phyloP scores from a whole-genome alignment of 2,888 invertebrate genomes.

The Drosophila diplacantha region DNA sequence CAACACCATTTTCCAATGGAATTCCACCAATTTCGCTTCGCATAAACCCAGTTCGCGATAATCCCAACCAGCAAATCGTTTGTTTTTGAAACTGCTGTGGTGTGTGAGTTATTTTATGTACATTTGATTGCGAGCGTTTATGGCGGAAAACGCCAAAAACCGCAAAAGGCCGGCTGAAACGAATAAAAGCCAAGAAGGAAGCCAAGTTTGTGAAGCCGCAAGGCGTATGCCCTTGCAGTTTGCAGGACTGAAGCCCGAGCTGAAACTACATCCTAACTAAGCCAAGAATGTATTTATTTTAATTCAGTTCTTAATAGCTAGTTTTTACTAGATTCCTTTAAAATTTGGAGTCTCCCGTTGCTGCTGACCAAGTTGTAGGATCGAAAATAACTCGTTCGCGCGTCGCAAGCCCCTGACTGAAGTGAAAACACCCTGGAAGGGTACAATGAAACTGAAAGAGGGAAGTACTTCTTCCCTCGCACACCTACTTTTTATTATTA shows the following conservation, averaged over 20 bases:
- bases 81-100: slow-evolving; percentile 44
- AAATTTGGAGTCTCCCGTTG: too few relatives aligned
- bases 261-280: too few relatives aligned
- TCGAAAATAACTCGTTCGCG: not conserved
- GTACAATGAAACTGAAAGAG: slow-evolving; percentile 9
- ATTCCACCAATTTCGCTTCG: slow-evolving; percentile 28
- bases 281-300: not conserved
- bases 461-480: slow-evolving; percentile 1
- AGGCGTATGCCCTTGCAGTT: not conserved
- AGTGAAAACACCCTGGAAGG: not conserved
- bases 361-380: not conserved
- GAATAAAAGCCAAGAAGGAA: not conserved
- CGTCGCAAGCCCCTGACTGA: not conserved
- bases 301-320: not conserved
- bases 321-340: too few relatives aligned
- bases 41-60: slow-evolving; percentile 30
- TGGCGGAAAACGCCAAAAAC: slow-evolving; percentile 61
- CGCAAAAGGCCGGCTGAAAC: slow-evolving; percentile 30
- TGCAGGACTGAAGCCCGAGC: too few relatives aligned
- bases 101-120: slow-evolving; percentile 70
- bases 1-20: not conserved
- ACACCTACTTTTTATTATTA: slow-evolving; percentile 9
- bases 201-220: too few relatives aligned
- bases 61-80: slow-evolving; percentile 58
- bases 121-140: slow-evolving; percentile 72